Evolutionary conservation across 2,888 invertebrate genomes (phyloP).

Genomic region (Creontiades dilutus): DNA sequence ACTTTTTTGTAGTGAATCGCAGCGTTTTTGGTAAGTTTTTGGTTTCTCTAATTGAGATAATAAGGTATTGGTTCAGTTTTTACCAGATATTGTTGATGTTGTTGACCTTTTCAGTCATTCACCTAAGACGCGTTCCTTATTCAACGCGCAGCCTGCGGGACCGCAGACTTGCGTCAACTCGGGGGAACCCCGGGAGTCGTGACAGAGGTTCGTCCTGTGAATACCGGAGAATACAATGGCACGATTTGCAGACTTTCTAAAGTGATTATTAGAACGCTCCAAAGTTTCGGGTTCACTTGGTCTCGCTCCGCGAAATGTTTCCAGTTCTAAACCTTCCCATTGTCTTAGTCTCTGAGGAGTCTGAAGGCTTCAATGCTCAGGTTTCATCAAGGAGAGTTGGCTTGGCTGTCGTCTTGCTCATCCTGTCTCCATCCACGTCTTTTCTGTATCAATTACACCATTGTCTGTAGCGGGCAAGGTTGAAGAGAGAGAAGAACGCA

Average conservation of each 20-base stretch:
- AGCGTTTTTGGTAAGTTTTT: too few species aligned
- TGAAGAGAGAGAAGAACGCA: not conserved
- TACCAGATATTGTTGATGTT: too few species aligned
- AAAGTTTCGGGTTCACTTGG: conserved; percentile 49
- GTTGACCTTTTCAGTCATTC: too few species aligned
- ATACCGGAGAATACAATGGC: not conserved
- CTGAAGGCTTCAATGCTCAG: conserved; percentile 34
- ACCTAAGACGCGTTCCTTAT: not conserved
- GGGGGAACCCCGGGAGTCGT: conserved; percentile 13
- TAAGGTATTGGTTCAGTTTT: too few species aligned
- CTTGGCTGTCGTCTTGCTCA: not conserved
- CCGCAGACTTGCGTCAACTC: not conserved
- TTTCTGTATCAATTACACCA: conserved; percentile 34
- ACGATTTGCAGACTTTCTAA: conserved; percentile 34
- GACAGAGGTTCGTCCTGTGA: conserved; percentile 2
- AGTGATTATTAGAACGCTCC: conserved; percentile 51
- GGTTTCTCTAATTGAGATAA: too few species aligned
- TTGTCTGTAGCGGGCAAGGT: conserved; percentile 1
- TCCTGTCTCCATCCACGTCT: conserved; percentile 8
- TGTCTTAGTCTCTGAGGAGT: not conserved
- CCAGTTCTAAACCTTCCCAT: not conserved
- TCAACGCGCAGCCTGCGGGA: not conserved
- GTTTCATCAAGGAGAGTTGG: conserved; percentile 49
- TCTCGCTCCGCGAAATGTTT: conserved; percentile 39
- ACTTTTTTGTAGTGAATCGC: too few species aligned